Evolutionary conservation across 2,888 invertebrate species (phyloP).

Genomic region (Parnassius mnemosyne): DNA sequence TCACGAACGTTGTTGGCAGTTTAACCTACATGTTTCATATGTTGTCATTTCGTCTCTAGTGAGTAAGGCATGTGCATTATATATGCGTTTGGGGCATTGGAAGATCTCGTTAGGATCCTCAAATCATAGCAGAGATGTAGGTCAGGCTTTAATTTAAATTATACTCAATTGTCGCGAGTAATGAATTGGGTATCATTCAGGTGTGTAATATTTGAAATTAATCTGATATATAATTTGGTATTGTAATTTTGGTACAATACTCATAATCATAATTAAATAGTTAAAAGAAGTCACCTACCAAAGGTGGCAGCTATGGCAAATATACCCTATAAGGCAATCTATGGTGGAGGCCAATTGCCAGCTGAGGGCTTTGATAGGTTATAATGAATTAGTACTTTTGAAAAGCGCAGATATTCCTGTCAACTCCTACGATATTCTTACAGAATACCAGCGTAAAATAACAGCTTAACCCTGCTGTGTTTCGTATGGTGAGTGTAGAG

Average conservation of each 20-base stretch:
- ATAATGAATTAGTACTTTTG: too few species aligned
- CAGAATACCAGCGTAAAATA: too few species aligned
- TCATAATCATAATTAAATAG: too few species aligned
- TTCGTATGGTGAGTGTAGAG: too few species aligned
- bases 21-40: slow-evolving; percentile 9
- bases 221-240: too few species aligned
- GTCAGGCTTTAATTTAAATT: slow-evolving; percentile 22
- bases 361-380: background rate
- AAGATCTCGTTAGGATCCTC: slow-evolving; percentile 10
- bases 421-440: too few species aligned
- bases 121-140: slow-evolving; percentile 9
- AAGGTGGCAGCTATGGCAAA: background rate
- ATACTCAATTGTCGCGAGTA: slow-evolving; percentile 8
- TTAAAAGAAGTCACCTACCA: background rate
- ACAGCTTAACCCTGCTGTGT: too few species aligned
- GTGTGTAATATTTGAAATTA: background rate
- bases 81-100: slow-evolving; percentile 16
- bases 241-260: too few species aligned
- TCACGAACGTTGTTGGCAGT: slow-evolving; percentile 8
- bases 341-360: background rate
- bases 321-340: background rate
- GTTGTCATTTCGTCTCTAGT: slow-evolving; percentile 2
- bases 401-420: too few species aligned
- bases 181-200: slow-evolving; percentile 15
- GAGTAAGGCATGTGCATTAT: slow-evolving; percentile 19